These are phyloP conservation scores for Colaptes auratus DNA, from an alignment of 2,113 vertebrate species.

Conservation along the genomic window DNA sequence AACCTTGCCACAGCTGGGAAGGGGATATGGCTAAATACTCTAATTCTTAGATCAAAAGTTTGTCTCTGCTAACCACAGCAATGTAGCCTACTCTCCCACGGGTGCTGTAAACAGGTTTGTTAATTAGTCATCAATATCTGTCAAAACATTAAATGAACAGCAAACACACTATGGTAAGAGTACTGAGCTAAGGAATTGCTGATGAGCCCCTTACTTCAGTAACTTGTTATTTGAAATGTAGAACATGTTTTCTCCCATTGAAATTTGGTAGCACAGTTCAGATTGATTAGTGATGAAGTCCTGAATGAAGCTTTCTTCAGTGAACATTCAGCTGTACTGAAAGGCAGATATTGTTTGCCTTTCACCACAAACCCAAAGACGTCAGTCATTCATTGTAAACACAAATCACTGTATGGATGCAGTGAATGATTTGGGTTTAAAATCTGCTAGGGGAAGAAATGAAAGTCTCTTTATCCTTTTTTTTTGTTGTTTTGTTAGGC, in stretches of 20 bases:
- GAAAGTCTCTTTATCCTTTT: not conserved
- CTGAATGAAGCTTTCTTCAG: conserved; percentile 24
- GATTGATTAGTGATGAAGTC: not conserved
- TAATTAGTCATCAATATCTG: conserved; percentile 43
- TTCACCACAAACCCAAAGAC: not conserved
- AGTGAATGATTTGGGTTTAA: not conserved
- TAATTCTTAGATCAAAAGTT: not conserved
- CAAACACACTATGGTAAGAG: not conserved
- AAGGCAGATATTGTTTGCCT: not conserved
- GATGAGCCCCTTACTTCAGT: not conserved
- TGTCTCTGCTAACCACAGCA: not conserved
- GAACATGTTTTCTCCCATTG: not conserved
- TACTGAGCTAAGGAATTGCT: conserved; percentile 5
- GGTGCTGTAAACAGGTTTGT: not conserved
- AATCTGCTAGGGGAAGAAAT: not conserved
- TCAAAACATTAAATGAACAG: conserved; percentile 27
- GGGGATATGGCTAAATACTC: not conserved
- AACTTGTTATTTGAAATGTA: conserved; percentile 38
- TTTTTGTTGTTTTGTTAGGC: not conserved
- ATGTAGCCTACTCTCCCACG: not conserved
- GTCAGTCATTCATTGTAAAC: not conserved
- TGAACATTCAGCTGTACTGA: not conserved
- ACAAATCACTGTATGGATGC: not conserved
- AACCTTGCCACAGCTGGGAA: not conserved
- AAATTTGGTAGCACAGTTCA: conserved; percentile 15